Conservation (phyloP, 2,797 vertebrate species). For the Amblyraja radiata region DNA sequence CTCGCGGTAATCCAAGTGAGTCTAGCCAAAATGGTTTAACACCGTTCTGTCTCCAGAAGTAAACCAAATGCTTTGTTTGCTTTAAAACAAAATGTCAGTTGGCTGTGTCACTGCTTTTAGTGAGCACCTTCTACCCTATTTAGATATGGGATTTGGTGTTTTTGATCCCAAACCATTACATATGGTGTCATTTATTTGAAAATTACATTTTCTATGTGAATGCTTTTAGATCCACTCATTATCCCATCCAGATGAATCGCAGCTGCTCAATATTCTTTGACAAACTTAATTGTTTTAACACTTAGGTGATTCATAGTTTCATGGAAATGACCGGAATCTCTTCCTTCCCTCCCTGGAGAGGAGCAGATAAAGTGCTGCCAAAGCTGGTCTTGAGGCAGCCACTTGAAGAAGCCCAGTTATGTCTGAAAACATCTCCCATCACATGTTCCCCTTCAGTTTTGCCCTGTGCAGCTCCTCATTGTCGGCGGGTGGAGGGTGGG, state of each 20-base stretch:
- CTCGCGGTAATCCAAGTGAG: too few species aligned
- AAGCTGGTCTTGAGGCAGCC: background rate
- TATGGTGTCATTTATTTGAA: background rate
- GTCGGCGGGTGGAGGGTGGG: background rate
- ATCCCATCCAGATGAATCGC: background rate
- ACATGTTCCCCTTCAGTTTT: background rate
- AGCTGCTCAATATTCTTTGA: background rate
- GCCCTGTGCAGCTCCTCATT: background rate
- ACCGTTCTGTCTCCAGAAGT: too few species aligned
- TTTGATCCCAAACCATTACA: background rate
- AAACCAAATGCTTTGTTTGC: too few species aligned
- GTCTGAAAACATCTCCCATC: background rate
- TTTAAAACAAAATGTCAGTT: too few species aligned
- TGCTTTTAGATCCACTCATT: background rate
- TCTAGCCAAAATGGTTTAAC: too few species aligned
- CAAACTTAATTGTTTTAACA: background rate
- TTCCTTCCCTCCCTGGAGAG: background rate
- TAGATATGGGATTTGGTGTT: background rate
- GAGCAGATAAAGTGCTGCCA: background rate
- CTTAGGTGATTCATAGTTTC: background rate
- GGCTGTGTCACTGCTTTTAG: too few species aligned
- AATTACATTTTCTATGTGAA: background rate
- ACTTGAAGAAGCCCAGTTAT: background rate
- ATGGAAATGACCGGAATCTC: background rate
- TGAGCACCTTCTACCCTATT: background rate